Percentiles rank a stretch among this genome's conserved stretches.
These are phyloP conservation scores for Gymnorhina tibicen DNA, from an alignment of 2,113 vertebrate genomes.

Conservation along the genomic window DNA sequence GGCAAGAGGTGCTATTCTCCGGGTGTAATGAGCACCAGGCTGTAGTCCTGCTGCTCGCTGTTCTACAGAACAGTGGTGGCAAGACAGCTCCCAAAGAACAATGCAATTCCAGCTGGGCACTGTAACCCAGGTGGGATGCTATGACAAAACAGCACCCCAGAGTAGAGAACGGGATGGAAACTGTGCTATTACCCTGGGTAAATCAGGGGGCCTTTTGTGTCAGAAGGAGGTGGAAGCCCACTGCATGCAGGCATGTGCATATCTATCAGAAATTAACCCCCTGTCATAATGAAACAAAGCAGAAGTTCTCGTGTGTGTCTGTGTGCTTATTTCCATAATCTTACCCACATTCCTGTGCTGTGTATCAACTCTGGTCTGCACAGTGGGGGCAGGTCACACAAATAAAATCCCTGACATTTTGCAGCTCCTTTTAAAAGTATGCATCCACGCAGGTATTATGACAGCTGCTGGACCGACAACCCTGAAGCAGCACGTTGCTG, in stretches of 20 bases:
- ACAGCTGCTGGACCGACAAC: not conserved
- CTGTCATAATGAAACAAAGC: not conserved
- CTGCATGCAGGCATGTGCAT: fast-evolving
- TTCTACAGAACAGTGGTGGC: not conserved
- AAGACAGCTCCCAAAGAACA: not conserved
- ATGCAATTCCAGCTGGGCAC: not conserved
- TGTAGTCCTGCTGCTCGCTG: not conserved
- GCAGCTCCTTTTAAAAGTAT: not conserved
- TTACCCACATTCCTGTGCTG: not conserved
- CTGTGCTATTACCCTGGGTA: not conserved
- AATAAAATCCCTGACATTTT: not conserved
- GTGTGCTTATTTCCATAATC: not conserved
- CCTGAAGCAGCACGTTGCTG: fast-evolving
- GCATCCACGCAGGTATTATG: not conserved
- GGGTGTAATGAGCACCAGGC: not conserved
- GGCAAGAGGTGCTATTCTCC: not conserved
- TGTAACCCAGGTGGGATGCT: not conserved
- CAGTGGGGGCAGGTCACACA: not conserved
- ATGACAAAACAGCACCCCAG: not conserved
- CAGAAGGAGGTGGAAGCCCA: not conserved
- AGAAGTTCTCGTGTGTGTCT: not conserved
- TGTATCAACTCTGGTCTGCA: not conserved
- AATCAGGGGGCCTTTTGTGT: not conserved
- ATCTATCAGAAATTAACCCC: not conserved
- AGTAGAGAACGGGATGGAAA: not conserved